Evolutionary conservation across 2,888 invertebrate species (phyloP).

Genomic region (Labia minor): DNA sequence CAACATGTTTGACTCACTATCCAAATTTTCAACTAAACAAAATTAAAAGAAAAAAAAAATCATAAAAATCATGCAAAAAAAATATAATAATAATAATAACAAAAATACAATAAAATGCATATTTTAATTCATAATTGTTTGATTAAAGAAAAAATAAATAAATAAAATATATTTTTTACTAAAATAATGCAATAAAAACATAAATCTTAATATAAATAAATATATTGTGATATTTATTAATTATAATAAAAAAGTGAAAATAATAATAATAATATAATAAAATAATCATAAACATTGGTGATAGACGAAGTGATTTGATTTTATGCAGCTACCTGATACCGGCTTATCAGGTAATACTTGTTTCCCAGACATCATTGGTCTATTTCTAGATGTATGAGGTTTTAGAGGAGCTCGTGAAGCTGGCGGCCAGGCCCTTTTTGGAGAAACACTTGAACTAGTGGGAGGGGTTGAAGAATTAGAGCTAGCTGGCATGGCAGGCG

Average conservation of each 20-base stretch:
- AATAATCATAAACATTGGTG: constrained; percentile 14
- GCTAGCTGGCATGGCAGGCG: constrained; percentile 21
- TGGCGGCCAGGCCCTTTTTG: constrained; percentile 44
- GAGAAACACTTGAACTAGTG: constrained; percentile 47
- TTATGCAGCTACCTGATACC: constrained; percentile 30
- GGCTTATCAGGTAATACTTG: constrained; percentile 33
- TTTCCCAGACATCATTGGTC: neutral
- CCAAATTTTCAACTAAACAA: constrained; percentile 23
- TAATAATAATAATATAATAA: constrained; percentile 1
- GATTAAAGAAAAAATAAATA: constrained; percentile 19
- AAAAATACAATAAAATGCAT: neutral
- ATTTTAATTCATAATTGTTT: neutral
- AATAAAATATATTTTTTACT: constrained; percentile 16
- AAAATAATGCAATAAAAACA: no score
- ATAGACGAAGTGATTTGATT: neutral
- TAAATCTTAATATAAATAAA: no score
- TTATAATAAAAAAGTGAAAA: constrained; percentile 7
- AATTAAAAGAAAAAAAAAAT: constrained; percentile 14
- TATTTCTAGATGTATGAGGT: neutral
- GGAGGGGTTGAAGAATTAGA: constrained; percentile 48
- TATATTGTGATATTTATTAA: no score
- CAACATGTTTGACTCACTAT: constrained; percentile 43
- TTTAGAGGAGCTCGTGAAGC: constrained; percentile 25
- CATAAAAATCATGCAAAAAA: constrained; percentile 21
- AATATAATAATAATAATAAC: constrained; percentile 3